phyloP scores from a whole-genome alignment of 1,140 invertebrate species.

The Mya arenaria region DNA sequence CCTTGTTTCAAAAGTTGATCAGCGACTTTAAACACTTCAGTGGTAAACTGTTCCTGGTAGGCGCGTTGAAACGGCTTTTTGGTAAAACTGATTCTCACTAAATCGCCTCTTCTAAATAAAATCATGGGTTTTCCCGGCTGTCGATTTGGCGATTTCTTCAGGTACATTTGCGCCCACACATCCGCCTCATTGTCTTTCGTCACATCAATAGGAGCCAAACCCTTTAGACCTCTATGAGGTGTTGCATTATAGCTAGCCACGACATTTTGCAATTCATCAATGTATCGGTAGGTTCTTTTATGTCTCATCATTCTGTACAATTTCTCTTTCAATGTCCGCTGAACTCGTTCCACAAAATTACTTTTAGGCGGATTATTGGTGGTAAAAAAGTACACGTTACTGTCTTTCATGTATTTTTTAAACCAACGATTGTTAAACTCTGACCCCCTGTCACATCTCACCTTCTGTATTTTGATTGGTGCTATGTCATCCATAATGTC shows the following conservation, averaged over 20 bases:
- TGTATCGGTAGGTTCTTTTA: slow-evolving; percentile 34
- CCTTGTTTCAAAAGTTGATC: slow-evolving; percentile 33
- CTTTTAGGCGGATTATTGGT: slow-evolving; percentile 55
- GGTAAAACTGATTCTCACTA: slow-evolving; percentile 51
- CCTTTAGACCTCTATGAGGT: slow-evolving; percentile 50
- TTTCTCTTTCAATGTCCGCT: slow-evolving; percentile 54
- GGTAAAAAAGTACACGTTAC: slow-evolving; percentile 51
- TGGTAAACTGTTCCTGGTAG: slow-evolving; percentile 48
- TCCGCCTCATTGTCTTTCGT: slow-evolving; percentile 46
- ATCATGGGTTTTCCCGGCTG: not conserved
- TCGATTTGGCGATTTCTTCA: slow-evolving; percentile 35
- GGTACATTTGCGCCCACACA: slow-evolving; percentile 54
- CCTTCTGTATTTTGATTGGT: slow-evolving; percentile 32
- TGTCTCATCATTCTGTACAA: slow-evolving; percentile 51
- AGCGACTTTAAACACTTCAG: slow-evolving; percentile 49
- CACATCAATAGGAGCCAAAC: slow-evolving; percentile 46
- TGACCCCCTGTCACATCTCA: slow-evolving; percentile 54
- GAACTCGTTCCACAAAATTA: slow-evolving; percentile 54
- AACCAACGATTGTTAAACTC: slow-evolving; percentile 51
- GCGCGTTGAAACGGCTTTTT: slow-evolving; percentile 51
- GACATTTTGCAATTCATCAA: slow-evolving; percentile 39
- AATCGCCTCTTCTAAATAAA: slow-evolving; percentile 47
- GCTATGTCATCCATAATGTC: slow-evolving; percentile 28
- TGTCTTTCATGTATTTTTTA: slow-evolving; percentile 33
- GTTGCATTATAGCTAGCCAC: slow-evolving; percentile 53